Conservation (phyloP, 2,888 invertebrate genomes). For the Masnerella sp. region DNA sequence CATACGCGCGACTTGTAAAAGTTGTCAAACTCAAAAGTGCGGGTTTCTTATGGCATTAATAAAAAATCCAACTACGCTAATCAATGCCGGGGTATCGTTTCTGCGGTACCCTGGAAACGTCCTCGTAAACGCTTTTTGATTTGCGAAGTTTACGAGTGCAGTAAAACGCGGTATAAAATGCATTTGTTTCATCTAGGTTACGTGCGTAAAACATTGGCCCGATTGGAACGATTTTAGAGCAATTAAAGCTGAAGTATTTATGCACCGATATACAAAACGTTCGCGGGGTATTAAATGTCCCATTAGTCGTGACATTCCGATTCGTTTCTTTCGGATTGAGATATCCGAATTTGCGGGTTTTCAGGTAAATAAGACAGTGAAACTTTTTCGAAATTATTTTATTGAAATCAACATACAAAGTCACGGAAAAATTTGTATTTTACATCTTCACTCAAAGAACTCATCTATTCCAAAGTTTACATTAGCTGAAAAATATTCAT, state of each 20-base stretch:
- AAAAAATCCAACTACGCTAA: conserved; percentile 21
- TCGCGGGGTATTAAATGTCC: background rate
- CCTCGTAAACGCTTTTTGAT: conserved; percentile 20
- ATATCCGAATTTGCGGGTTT: too few species aligned
- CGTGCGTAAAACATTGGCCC: background rate
- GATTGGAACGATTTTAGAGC: background rate
- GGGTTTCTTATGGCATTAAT: conserved; percentile 16
- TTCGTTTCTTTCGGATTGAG: too few species aligned
- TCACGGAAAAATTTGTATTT: too few species aligned
- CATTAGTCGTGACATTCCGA: too few species aligned
- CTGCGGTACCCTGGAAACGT: conserved; percentile 1
- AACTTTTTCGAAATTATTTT: too few species aligned
- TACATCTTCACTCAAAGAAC: too few species aligned
- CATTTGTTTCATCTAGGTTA: conserved; percentile 4
- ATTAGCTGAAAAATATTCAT: too few species aligned
- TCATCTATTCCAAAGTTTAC: too few species aligned
- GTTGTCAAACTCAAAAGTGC: conserved; percentile 10
- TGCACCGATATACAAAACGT: conserved; percentile 5
- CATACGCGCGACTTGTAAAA: conserved; percentile 22
- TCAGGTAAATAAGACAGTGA: too few species aligned
- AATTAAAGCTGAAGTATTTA: conserved; percentile 20
- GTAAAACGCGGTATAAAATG: conserved; percentile 18
- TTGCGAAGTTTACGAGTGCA: conserved; percentile 10
- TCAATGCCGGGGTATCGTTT: conserved; percentile 16
- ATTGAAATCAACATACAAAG: too few species aligned